Percentiles rank a stretch among this genome's conserved stretches.
phyloP scores from a whole-genome alignment of 2,113 vertebrate genomes.

The Tachysurus vachellii region DNA sequence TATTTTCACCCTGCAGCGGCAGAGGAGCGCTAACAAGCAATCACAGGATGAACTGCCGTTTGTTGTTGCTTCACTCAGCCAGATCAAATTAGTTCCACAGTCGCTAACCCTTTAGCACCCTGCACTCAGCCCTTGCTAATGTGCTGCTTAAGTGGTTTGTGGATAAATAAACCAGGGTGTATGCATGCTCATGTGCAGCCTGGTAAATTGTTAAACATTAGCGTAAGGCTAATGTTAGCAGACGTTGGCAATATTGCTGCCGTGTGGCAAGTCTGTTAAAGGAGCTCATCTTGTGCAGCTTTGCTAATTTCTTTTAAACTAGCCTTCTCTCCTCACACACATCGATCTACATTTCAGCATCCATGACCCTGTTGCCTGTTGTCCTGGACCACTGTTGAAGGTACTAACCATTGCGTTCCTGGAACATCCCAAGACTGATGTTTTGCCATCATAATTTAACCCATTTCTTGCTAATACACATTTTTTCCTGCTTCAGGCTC shows the following conservation, averaged over 20 bases:
- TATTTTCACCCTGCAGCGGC: constrained; percentile 64
- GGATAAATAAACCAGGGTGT: constrained; percentile 16
- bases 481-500: too few species aligned
- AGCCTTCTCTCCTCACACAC: not conserved
- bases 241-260: not conserved
- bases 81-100: constrained; percentile 42
- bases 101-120: constrained; percentile 34
- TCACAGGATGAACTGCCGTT: constrained; percentile 21
- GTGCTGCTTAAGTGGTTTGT: constrained; percentile 14
- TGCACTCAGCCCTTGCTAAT: constrained; percentile 13
- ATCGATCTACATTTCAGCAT: not conserved
- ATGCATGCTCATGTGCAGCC: not conserved
- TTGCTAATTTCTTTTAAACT: not conserved
- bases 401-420: too few species aligned
- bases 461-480: too few species aligned
- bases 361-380: too few species aligned
- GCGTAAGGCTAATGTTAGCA: not conserved
- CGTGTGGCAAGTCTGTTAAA: not conserved
- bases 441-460: too few species aligned
- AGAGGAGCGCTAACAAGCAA: constrained; percentile 53
- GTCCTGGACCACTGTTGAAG: too few species aligned
- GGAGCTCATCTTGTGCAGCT: not conserved
- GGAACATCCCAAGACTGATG: too few species aligned
- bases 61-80: constrained; percentile 36
- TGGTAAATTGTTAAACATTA: not conserved